Percentiles rank a stretch among this genome's conserved stretches.
Evolutionary conservation across 2,888 invertebrate species (phyloP).

Genomic region (Latrodectus hesperus): DNA sequence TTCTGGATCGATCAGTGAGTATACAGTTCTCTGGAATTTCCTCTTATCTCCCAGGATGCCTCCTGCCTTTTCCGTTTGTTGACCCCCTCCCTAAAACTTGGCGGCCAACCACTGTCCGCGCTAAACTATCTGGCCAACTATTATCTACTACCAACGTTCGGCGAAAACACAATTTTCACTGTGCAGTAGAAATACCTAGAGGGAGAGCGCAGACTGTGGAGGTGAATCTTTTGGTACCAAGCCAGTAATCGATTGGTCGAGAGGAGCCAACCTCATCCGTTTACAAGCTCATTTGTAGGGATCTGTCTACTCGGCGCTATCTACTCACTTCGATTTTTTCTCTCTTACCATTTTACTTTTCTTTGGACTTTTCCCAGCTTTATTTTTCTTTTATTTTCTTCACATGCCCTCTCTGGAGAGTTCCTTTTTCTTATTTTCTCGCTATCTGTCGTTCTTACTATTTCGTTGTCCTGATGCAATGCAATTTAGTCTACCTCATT

Average conservation of each 20-base stretch:
- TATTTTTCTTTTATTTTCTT: constrained; percentile 18
- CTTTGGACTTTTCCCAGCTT: constrained; percentile 15
- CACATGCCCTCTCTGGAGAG: constrained; percentile 4
- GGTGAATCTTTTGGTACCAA: constrained; percentile 66
- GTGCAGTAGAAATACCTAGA: constrained; percentile 54
- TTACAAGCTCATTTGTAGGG: constrained; percentile 67
- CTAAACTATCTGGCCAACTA: constrained; percentile 61
- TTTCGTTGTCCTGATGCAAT: constrained; percentile 60
- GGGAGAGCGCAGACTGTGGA: not conserved
- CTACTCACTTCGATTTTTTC: constrained; percentile 16
- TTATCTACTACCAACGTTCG: constrained; percentile 58
- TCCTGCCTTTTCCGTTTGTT: not conserved
- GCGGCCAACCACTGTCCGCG: constrained; percentile 59
- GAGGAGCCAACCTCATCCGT: constrained; percentile 59
- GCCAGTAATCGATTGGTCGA: constrained; percentile 63
- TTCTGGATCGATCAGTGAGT: constrained; percentile 46
- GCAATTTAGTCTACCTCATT: constrained; percentile 59
- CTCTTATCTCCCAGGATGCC: constrained; percentile 7
- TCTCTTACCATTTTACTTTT: not conserved
- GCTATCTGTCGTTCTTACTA: constrained; percentile 48
- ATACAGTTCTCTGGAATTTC: constrained; percentile 45
- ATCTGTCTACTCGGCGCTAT: constrained; percentile 45
- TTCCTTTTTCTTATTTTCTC: constrained; percentile 18
- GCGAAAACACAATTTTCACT: constrained; percentile 67
- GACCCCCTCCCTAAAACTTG: constrained; percentile 11